These are phyloP conservation scores for Agrenia bidenticulata DNA, from an alignment of 2,888 invertebrate genomes.

Conservation along the genomic window DNA sequence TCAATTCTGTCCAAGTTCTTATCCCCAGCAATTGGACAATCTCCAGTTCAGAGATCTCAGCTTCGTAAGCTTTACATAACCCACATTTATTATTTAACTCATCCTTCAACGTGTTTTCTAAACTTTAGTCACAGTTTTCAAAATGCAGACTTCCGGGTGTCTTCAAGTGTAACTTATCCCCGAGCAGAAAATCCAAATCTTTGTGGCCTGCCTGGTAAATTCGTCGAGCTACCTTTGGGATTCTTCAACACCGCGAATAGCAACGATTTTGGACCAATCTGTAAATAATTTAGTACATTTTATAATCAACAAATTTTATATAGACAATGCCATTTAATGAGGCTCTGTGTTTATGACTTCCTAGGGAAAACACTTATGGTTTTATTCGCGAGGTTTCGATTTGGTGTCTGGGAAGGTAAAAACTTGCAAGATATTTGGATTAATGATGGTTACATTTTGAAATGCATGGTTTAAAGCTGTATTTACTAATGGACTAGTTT, in stretches of 20 bases:
- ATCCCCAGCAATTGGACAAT: slow-evolving; percentile 39
- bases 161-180: slow-evolving; percentile 25
- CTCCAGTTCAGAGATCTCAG: slow-evolving; percentile 1
- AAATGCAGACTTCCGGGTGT: slow-evolving; percentile 40
- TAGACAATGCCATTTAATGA: slow-evolving; percentile 12
- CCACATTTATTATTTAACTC: too few relatives aligned
- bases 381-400: slow-evolving; percentile 40
- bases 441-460: too few relatives aligned
- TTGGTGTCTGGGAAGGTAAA: slow-evolving; percentile 41
- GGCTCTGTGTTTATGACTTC: background rate
- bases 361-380: slow-evolving; percentile 35
- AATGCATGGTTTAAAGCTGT: too few relatives aligned
- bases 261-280: slow-evolving; percentile 7
- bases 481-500: too few relatives aligned
- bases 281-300: slow-evolving; percentile 1
- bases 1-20: slow-evolving; percentile 40
- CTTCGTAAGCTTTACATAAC: slow-evolving; percentile 25
- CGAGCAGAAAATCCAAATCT: slow-evolving; percentile 37
- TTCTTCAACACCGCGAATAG: slow-evolving; percentile 23
- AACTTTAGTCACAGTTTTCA: slow-evolving; percentile 24
- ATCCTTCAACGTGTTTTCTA: too few relatives aligned
- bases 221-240: slow-evolving; percentile 27
- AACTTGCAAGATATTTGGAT: too few relatives aligned
- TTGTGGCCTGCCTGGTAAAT: slow-evolving; percentile 35
- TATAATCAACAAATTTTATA: too few relatives aligned